Conservation (phyloP, 2,888 invertebrate species). For the Plebejus melissa region DNA sequence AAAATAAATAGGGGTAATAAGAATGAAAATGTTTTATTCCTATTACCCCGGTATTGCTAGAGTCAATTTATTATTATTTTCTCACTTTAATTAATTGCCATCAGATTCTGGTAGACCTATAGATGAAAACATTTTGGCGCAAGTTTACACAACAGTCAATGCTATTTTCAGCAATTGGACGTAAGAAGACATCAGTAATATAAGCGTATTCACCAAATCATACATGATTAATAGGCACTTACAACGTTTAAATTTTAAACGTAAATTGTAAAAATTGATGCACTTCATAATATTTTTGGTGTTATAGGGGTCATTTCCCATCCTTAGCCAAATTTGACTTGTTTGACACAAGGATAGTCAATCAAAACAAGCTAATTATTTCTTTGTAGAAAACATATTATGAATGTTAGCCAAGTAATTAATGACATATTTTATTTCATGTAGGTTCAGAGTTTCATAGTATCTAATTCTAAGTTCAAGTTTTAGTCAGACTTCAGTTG, state of each 20-base stretch:
- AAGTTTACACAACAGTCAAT: not conserved
- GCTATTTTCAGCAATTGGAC: not conserved
- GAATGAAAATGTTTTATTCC: too few species aligned
- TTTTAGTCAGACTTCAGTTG: not conserved
- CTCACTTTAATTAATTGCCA: too few species aligned
- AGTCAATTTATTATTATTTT: too few species aligned
- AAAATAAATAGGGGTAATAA: too few species aligned
- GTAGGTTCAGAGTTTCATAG: not conserved
- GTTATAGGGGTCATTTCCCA: not conserved
- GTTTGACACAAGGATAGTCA: not conserved
- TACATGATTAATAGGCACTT: not conserved
- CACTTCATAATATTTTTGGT: not conserved
- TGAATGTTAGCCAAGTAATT: not conserved
- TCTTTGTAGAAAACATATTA: not conserved
- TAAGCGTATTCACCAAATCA: not conserved
- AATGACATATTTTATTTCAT: not conserved
- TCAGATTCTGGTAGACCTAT: too few species aligned
- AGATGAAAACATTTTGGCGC: not conserved
- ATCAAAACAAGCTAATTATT: not conserved
- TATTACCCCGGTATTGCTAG: too few species aligned
- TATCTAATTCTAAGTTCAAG: slow-evolving; percentile 8
- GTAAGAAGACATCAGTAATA: too few species aligned
- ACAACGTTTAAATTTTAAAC: not conserved
- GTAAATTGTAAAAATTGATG: not conserved
- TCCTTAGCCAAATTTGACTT: not conserved